Conservation (phyloP, 2,888 invertebrate species). For the Hemaris fuciformis region DNA sequence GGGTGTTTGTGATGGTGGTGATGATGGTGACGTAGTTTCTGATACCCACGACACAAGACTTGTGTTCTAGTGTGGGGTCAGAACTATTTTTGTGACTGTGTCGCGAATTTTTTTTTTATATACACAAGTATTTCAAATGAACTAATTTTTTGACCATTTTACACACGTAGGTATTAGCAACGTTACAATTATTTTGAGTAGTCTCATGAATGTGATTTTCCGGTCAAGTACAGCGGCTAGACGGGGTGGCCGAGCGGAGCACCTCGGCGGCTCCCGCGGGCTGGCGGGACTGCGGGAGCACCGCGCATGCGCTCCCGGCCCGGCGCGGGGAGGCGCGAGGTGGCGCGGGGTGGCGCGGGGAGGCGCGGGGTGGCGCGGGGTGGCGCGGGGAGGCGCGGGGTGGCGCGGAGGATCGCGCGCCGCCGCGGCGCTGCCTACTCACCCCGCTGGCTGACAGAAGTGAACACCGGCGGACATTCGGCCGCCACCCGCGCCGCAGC, state of each 20-base stretch:
- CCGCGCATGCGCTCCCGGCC: neutral
- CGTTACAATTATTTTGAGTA: too few species aligned
- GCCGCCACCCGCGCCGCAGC: neutral
- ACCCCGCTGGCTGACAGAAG: neutral
- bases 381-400: slow-evolving; percentile 15
- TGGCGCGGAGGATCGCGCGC: slow-evolving; percentile 17
- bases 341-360: slow-evolving; percentile 9
- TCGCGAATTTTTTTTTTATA: too few species aligned
- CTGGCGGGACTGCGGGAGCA: neutral
- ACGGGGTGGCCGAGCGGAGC: neutral
- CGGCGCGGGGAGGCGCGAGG: slow-evolving; percentile 13
- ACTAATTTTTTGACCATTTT: too few species aligned
- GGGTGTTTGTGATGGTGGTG: too few species aligned
- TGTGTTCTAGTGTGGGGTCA: too few species aligned
- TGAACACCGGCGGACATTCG: neutral
- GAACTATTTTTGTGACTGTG: too few species aligned
- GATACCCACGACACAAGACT: too few species aligned
- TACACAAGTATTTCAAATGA: too few species aligned
- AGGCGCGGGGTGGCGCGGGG: slow-evolving; percentile 15
- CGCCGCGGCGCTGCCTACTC: slow-evolving; percentile 12
- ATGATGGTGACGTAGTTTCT: too few species aligned
- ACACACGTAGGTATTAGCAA: too few species aligned
- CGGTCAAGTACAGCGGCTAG: neutral
- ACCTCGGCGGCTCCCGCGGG: neutral
- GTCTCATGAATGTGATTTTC: neutral